phyloP scores from a whole-genome alignment of 2,113 vertebrate genomes.

The Hemicordylus capensis region DNA sequence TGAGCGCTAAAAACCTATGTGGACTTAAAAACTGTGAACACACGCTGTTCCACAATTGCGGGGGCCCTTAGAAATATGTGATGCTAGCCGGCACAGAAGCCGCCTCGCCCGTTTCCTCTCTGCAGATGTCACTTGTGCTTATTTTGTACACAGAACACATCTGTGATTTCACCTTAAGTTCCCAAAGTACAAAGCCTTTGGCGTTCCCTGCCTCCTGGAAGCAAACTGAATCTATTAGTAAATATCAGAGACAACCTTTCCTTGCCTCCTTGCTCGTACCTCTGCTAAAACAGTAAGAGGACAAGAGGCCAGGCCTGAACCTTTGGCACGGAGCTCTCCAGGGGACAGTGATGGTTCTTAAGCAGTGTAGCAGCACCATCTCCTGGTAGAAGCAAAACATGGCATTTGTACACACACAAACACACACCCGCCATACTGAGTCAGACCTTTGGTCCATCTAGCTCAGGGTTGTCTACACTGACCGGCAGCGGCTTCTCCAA shows the following conservation, averaged over 20 bases:
- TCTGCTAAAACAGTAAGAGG: not conserved
- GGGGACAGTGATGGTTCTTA: not conserved
- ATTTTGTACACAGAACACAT: not conserved
- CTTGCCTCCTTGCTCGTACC: not conserved
- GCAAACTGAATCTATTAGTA: not conserved
- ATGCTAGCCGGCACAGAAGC: not conserved
- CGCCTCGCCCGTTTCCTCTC: not conserved
- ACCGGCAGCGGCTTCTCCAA: no score
- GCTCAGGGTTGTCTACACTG: no score
- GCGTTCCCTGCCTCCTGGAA: not conserved
- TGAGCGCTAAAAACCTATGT: no score
- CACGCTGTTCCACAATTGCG: not conserved
- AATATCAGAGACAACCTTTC: not conserved
- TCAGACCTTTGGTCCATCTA: no score
- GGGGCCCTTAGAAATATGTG: not conserved
- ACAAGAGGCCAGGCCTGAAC: not conserved
- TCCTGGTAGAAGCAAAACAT: constrained; percentile 50
- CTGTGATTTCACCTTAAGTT: not conserved
- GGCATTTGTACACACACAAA: not conserved
- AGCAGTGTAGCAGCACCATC: constrained; percentile 71
- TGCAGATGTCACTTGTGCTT: not conserved
- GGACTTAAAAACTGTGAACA: not conserved
- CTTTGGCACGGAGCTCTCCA: not conserved
- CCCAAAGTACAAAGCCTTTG: not conserved
- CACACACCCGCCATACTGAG: not conserved